Base-by-base conservation (phyloP, 2,113 vertebrate genomes). In the Engraulis encrasicolus region DNA sequence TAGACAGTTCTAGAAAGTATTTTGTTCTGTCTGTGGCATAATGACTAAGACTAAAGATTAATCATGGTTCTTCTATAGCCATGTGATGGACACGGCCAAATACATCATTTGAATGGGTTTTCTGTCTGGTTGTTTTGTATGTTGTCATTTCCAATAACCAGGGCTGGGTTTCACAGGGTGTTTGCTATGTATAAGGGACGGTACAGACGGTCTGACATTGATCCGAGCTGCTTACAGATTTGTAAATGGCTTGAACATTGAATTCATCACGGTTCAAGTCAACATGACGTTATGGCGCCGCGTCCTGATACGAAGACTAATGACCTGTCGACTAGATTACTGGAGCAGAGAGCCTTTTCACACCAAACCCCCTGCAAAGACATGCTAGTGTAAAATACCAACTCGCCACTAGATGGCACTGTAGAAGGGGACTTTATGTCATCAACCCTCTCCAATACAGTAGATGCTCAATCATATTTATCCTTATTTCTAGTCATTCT, bases 401-500 rank as follows among this genome's bases (percentile, higher is more conserved):
- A 34, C 40, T 34, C 36, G 40, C 89, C 89, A 90, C 83, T 81
- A 90, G 86, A 86, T 87, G 89, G 86, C 84, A 79, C n/a, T 79
- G 45, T 83, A 79, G 49, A 36, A n/a, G 58, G 23, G 27, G 17
- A 36, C 6, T 74, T 77, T 6, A 36, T n/a, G 6, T 45, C 6
- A 20, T 27, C 20, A 78, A 78, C 52, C 40, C 34, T 54, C 78
- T 23, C 54, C 40, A 7, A 48, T 3, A 19, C 40, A 7, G 34
- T 3, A 19, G 45, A 49, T 78, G 17, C 7, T 74, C 11, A 15
- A 74, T 74, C 14, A 74, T 34, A 0, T 31, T 23, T 23, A 11
- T 31, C 66, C 15, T 74, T n/a, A n/a, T n/a, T 17, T 27, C 1
- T 74, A 15, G 31, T 31, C 34, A 14, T 15, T 74, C 27, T 34